Base-by-base conservation (phyloP, 2,113 vertebrate species). In the Pogona vitticeps region DNA sequence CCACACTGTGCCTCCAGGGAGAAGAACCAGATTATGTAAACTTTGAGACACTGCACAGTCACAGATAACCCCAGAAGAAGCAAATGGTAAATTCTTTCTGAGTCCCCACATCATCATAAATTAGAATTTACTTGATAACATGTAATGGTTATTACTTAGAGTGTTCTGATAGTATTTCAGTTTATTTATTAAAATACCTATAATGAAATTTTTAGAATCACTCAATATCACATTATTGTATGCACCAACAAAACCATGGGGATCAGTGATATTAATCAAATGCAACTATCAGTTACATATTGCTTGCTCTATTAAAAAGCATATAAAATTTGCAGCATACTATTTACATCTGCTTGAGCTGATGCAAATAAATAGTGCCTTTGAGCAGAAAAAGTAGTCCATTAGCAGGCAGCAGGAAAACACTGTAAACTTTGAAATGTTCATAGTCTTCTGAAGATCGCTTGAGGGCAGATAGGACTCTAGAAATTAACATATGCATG, bases 401-500 rank as follows among this genome's bases (percentile, higher is more conserved):
- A 61, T 84, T 56, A 75, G 3, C 71, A 61, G 61, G 20, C 33
- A 75, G 36, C 70, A 63, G 56, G 71, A 84, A 28, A 13, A 75
- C 36, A 75, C 36, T 59, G 82, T 63, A 84, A 75, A 84, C 71
- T 75, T 38, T 84, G 58, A 75, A 84, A 84, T 61, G 72, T 63
- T 63, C 58, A n/a, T 84, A 71, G 52, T 40, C 58, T 61, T 63
- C 56, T 63, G 26, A 84, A 84, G 68, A 58, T 61, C 42, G 71
- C 82, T 84, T 42, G 70, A 84, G 71, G 82, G 70, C 75, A 10
- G 58, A 84, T 75, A 40, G 61, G 56, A 75, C 71, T 75, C 36
- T 61, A n/a, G 82, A 63, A 84, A 84, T 84, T 75, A 84, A 75
- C 61, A 75, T 75, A 71, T 84, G 71, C 71, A 63, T 84, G 75